Conservation (phyloP, 2,888 invertebrate genomes). For the Mesoligia furuncula region DNA sequence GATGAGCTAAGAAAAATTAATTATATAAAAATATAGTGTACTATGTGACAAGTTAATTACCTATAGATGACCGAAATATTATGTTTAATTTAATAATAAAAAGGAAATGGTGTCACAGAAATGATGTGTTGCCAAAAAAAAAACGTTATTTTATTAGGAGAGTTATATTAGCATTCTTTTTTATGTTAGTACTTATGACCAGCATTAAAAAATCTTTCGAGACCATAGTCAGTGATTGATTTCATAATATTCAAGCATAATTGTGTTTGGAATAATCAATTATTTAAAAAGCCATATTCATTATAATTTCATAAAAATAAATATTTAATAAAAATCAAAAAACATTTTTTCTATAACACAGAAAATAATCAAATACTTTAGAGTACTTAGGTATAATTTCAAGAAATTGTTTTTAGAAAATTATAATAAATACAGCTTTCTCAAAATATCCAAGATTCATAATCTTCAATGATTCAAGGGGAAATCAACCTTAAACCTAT, state of each 20-base stretch:
- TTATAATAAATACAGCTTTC: constrained; percentile 39
- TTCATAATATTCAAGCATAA: constrained; percentile 41
- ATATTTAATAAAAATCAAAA: neutral
- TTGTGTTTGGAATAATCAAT: constrained; percentile 46
- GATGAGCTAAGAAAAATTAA: neutral
- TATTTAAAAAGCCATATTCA: constrained; percentile 35
- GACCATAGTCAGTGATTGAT: constrained; percentile 22
- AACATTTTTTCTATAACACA: neutral
- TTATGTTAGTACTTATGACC: constrained; percentile 31
- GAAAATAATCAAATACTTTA: constrained; percentile 33
- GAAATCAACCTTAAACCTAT: constrained; percentile 80
- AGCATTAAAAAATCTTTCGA: constrained; percentile 34
- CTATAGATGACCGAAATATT: neutral
- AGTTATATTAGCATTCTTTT: neutral
- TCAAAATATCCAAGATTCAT: constrained; percentile 52
- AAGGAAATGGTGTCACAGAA: neutral
- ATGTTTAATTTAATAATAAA: too few relatives aligned
- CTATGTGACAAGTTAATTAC: neutral
- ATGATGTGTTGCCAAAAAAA: constrained; percentile 3
- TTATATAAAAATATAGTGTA: constrained; percentile 4
- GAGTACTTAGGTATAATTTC: constrained; percentile 40
- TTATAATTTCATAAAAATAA: constrained; percentile 35
- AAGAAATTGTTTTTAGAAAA: constrained; percentile 15
- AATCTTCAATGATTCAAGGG: constrained; percentile 53
- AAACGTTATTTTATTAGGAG: neutral